These are phyloP conservation scores for Sphaerophoria taeniata DNA, from an alignment of 2,888 invertebrate species.

Conservation along the genomic window DNA sequence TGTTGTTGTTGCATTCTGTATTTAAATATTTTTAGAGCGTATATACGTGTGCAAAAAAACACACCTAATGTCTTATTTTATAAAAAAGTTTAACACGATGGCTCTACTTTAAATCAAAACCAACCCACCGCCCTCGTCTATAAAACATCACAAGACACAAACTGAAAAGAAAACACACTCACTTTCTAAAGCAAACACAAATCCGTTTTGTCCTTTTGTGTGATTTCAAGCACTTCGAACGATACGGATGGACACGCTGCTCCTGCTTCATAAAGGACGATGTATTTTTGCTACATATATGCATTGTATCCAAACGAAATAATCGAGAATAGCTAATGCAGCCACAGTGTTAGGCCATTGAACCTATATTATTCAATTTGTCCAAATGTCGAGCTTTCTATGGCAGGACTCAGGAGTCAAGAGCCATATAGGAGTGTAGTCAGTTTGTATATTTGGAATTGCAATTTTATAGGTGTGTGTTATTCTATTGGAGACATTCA, in stretches of 20 bases:
- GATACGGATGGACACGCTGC: slow-evolving; percentile 57
- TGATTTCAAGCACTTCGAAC: slow-evolving; percentile 57
- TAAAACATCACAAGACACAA: slow-evolving; percentile 22
- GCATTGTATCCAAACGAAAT: slow-evolving; percentile 37
- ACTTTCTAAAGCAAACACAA: slow-evolving; percentile 54
- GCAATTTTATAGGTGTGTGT: slow-evolving; percentile 1
- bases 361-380: slow-evolving; percentile 71
- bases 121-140: not conserved
- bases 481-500: slow-evolving; percentile 21
- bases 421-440: not conserved
- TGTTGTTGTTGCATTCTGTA: too few relatives aligned
- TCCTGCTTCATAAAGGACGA: slow-evolving; percentile 40
- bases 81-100: slow-evolving; percentile 59
- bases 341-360: slow-evolving; percentile 68
- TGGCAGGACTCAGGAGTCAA: slow-evolving; percentile 13
- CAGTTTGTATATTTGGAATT: slow-evolving; percentile 10
- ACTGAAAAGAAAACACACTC: slow-evolving; percentile 11
- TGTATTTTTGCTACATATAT: not conserved
- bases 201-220: slow-evolving; percentile 67
- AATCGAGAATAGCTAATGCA: slow-evolving; percentile 71
- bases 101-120: slow-evolving; percentile 62
- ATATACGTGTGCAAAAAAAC: too few relatives aligned
- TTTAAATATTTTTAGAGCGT: too few relatives aligned
- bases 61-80: slow-evolving; percentile 32
- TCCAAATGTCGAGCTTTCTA: slow-evolving; percentile 63